Conservation (phyloP, 2,888 invertebrate genomes). For the Serrognathus titanus region DNA sequence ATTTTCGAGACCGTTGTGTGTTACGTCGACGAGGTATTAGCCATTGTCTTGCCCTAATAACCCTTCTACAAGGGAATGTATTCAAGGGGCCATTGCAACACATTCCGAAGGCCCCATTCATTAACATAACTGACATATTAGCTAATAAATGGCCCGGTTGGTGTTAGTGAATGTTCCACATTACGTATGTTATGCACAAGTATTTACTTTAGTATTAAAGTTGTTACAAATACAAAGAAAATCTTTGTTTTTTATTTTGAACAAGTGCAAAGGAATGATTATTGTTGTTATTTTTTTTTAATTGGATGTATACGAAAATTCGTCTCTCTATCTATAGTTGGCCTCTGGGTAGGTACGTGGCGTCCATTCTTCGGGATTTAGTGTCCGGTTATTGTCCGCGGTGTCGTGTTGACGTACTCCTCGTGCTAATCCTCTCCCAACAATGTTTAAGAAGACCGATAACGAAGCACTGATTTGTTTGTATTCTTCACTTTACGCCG, state of each 20-base stretch:
- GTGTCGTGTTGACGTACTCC: slow-evolving; percentile 18
- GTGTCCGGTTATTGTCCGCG: slow-evolving; percentile 17
- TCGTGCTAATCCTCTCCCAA: slow-evolving; percentile 13
- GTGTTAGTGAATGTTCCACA: no score
- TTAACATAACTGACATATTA: no score
- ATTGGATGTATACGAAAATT: background rate
- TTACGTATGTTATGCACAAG: no score
- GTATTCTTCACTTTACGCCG: no score
- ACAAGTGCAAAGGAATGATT: no score
- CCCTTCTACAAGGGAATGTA: background rate
- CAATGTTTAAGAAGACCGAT: slow-evolving; percentile 15
- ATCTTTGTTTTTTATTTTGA: no score
- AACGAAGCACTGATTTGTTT: slow-evolving; percentile 18
- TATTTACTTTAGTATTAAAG: no score
- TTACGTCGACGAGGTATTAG: background rate
- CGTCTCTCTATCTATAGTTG: slow-evolving; percentile 6
- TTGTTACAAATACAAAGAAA: no score
- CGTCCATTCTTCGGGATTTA: slow-evolving; percentile 18
- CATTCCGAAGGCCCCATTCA: no score
- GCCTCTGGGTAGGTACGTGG: slow-evolving; percentile 13
- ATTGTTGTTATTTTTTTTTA: no score
- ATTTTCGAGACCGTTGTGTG: background rate
- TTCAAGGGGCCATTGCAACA: no score
- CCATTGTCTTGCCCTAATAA: background rate
- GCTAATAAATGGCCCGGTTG: no score